phyloP scores from a whole-genome alignment of 2,113 vertebrate genomes.

The Scartelaos histophorus region DNA sequence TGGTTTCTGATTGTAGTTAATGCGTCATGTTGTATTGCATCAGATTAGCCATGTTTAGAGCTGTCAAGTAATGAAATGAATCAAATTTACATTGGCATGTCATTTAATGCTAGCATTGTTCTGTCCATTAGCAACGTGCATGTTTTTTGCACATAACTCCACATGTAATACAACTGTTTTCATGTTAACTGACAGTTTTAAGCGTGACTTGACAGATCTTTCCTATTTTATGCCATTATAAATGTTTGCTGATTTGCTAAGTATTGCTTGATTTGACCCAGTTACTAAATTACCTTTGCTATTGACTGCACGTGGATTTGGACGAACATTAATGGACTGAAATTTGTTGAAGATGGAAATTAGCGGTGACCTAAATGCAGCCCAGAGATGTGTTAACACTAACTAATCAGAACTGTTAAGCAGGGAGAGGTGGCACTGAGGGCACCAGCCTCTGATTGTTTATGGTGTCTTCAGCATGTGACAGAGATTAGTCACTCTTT shows the following conservation, averaged over 20 bases:
- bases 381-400: not conserved
- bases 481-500: not conserved
- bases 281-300: not conserved
- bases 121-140: not conserved
- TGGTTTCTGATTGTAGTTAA: not conserved
- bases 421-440: slow-evolving; percentile 4
- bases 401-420: not conserved
- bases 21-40: not conserved
- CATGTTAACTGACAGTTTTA: not conserved
- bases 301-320: not conserved
- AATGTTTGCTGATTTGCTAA: not conserved
- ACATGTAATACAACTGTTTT: no score
- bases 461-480: not conserved
- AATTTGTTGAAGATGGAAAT: not conserved
- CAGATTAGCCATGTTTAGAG: not conserved
- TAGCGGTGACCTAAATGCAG: not conserved
- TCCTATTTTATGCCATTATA: not conserved
- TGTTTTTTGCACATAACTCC: not conserved
- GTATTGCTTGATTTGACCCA: not conserved
- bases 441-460: slow-evolving; percentile 14
- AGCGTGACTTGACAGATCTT: not conserved
- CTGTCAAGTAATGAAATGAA: not conserved
- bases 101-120: no score
- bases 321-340: not conserved
- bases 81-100: no score